Conservation (phyloP, 2,113 vertebrate species). For the Cisticola juncidis region DNA sequence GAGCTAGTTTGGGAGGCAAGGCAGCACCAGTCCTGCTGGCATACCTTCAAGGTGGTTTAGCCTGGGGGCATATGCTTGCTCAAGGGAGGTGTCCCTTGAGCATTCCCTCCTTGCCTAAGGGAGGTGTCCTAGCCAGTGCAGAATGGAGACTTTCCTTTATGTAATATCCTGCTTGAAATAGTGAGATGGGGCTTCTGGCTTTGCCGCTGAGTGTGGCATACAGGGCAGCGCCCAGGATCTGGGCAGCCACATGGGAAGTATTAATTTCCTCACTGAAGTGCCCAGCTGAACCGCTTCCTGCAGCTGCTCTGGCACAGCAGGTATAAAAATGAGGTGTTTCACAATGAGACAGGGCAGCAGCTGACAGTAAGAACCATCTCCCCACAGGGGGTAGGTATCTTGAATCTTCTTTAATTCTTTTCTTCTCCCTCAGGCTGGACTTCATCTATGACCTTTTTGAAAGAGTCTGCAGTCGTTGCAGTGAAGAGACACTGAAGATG, state of each 20-base stretch:
- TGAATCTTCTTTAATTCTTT: not conserved
- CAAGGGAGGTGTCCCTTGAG: not conserved
- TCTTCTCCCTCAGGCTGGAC: constrained; percentile 78
- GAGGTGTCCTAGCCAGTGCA: not conserved
- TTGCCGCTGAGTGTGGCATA: not conserved
- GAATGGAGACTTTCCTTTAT: not conserved
- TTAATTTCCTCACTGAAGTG: not conserved
- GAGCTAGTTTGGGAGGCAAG: not conserved
- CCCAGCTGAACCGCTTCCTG: not conserved
- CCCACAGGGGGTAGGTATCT: not conserved
- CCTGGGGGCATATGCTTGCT: not conserved
- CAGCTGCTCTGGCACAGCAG: not conserved
- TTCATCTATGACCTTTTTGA: constrained; percentile 94
- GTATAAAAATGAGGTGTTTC: not conserved
- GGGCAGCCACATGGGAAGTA: not conserved
- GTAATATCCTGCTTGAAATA: not conserved
- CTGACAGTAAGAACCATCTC: not conserved
- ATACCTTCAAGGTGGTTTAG: not conserved
- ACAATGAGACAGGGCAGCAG: not conserved
- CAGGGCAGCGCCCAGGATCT: accelerated
- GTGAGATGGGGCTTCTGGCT: not conserved
- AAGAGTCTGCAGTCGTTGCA: constrained; percentile 83
- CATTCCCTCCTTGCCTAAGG: not conserved
- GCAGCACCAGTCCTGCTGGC: not conserved
- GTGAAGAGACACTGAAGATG: constrained; percentile 89